These are phyloP conservation scores for Mormoops blainvillei DNA, from an alignment of 2,113 vertebrate species.

Conservation along the genomic window DNA sequence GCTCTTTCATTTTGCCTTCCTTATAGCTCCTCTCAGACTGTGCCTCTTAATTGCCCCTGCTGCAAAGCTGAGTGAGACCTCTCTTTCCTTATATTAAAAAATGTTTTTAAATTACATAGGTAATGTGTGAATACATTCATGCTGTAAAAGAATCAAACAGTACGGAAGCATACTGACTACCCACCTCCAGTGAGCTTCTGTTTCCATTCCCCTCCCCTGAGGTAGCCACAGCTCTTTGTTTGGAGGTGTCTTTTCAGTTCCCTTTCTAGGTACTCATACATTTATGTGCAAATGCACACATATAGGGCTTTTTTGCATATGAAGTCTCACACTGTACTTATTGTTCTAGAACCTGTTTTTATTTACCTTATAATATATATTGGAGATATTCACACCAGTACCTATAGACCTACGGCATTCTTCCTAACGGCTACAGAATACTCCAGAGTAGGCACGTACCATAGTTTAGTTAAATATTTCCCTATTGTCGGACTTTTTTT, in stretches of 20 bases:
- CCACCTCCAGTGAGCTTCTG: neutral
- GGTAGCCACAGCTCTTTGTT: neutral
- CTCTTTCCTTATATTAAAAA: slow-evolving; percentile 37
- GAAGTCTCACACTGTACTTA: neutral
- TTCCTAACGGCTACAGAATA: neutral
- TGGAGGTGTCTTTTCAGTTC: neutral
- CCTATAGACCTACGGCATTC: neutral
- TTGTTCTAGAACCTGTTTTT: neutral
- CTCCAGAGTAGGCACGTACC: neutral
- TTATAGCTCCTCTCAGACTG: slow-evolving; percentile 15
- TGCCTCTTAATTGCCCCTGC: slow-evolving; percentile 5
- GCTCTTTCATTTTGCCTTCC: slow-evolving; percentile 30
- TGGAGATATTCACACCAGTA: neutral
- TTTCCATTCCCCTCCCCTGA: slow-evolving; percentile 6
- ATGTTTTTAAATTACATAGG: slow-evolving; percentile 7
- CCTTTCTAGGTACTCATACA: neutral
- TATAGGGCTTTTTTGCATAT: neutral
- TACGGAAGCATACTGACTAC: neutral
- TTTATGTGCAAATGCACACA: neutral
- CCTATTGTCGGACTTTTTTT: neutral
- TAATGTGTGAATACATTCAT: neutral
- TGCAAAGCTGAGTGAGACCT: neutral
- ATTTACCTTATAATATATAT: neutral
- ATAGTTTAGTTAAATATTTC: slow-evolving; percentile 23
- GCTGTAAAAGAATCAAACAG: slow-evolving; percentile 8